Base-by-base conservation (phyloP, 2,797 vertebrate genomes). In the Xenopus petersii region DNA sequence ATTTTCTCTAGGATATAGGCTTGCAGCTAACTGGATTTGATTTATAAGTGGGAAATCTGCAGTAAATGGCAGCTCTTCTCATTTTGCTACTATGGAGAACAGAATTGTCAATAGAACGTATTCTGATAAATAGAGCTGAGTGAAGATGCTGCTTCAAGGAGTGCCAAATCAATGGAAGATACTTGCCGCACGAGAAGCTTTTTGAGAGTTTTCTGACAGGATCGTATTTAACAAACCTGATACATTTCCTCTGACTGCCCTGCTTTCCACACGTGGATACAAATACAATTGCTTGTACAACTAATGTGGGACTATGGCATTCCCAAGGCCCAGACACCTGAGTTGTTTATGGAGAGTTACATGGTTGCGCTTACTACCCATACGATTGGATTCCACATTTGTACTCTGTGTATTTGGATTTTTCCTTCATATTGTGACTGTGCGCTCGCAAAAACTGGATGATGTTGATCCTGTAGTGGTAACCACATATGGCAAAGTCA, bases 391-490 rank as follows among this genome's bases (percentile, higher is more conserved):
- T 10, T 73, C 88, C 82, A 85, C 89, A 0, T 84, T 90, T 75
- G 82, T 87, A 73, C 87, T 93, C 48, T 93, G 86, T 77, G 42
- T 93, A 2, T 86, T 94, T 75, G 93, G 92, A 84, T 88, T 94
- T 85, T 81, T 91, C 67, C 88, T 94, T 76, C 94, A 96, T 47
- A 83, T 88, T 10, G 87, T 87, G 42, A 85, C 88, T 0, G 88
- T 90, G 46, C 85, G 90, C 3, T 92, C 92, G 12, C 91, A 98
- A 88, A 98, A 98, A 87, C 82, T 98, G 61, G 96, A 98, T 81
- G 97, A 98, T 85, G 92, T 87, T 10, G 95, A 99, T 86, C 97
- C 96, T 0, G 85, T 98, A 84, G 97, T 98, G 77, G 94, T 92
- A 80, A 98, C 95, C 58, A 87, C 81, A 77, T 92, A 95, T 1